A percentile compares a stretch with the other conserved stretches of the same genome.
Evolutionary conservation across 1,140 invertebrate genomes (phyloP).

Genomic region (Callitettix versicolor): DNA sequence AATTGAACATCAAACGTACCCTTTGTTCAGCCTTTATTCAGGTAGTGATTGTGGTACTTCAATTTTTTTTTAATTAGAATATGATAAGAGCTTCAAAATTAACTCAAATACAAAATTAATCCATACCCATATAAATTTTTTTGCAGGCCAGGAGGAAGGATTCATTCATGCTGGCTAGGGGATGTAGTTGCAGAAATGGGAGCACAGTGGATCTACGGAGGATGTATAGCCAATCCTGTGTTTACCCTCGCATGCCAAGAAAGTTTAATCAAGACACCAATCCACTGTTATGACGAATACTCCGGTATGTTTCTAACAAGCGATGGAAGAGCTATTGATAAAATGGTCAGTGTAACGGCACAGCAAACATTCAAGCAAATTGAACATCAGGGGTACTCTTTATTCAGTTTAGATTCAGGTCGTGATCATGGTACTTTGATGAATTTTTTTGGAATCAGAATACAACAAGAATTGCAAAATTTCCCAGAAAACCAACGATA

Average conservation of each 20-base stretch:
- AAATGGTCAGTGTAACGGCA: conserved; percentile 45
- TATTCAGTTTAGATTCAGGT: background rate
- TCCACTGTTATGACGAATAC: conserved; percentile 37
- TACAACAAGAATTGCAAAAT: conserved; percentile 1
- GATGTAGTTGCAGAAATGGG: conserved; percentile 62
- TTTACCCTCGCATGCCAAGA: conserved; percentile 54
- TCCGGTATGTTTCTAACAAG: conserved; percentile 49
- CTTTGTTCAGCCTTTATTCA: no score
- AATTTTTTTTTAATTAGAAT: no score
- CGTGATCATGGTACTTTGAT: conserved; percentile 1
- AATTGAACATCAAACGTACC: no score
- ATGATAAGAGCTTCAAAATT: no score
- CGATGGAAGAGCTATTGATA: conserved; percentile 49
- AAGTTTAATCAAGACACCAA: conserved; percentile 40
- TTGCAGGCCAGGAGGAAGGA: conserved; percentile 51
- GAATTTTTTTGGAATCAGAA: background rate
- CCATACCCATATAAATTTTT: no score
- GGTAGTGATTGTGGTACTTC: no score
- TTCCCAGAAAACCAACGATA: conserved; percentile 8
- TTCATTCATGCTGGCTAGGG: conserved; percentile 59
- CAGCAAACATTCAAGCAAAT: conserved; percentile 52
- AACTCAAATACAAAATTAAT: no score
- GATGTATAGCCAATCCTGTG: conserved; percentile 48
- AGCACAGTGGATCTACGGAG: conserved; percentile 52
- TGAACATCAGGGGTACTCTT: conserved; percentile 43